Base-by-base conservation (phyloP, 2,888 invertebrate species). In the Eupelmus urozonus region DNA sequence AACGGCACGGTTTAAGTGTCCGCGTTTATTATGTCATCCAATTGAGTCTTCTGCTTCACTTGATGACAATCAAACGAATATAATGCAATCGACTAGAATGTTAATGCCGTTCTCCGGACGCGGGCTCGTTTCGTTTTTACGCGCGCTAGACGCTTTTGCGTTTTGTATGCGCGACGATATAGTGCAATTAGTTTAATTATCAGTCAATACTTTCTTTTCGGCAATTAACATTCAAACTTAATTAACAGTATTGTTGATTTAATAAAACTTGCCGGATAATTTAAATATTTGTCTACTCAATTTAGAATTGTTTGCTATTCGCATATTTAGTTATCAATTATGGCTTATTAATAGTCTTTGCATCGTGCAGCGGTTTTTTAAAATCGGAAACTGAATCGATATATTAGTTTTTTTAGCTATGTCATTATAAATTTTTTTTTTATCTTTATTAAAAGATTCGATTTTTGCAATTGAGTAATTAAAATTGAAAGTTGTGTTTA, bases 1-100 rank as follows among this genome's bases (percentile, higher is more conserved):
- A 62, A 73, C 60, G 55, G 62, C 40, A 59, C 53, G 57, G 25
- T 57, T 60, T 77, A 66, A 72, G 53, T 53, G 57, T 51, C 66
- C 23, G 49, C 69, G 69, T 78, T 78, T 75, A 75, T 79, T 79
- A 79, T 75, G 70, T 79, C 75, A 71, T 67, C 55, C 70, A 75
- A 79, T 75, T 71, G 66, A 79, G 75, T 60, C 59, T 70, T 75
- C 75, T 66, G 55, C 71, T 65, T 42, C 65, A 29, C 18, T 53
- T 75, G 71, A 71, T 66, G 71, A 71, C 79, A 67, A 79, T 79
- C 79, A 55, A 40, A 42, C 20, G 75, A 62, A 76, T n/a, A n/a
- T 71, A 71, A 76, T 72, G 72, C 72, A 67, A 67, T 76, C 62
- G 72, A 5, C 34, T 67, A 40, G 75, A 75, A 72, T 72, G 42